A percentile compares a stretch with the other conserved stretches of the same genome.
Evolutionary conservation across 2,113 vertebrate genomes (phyloP).

Genomic region (Nymphicus hollandicus): DNA sequence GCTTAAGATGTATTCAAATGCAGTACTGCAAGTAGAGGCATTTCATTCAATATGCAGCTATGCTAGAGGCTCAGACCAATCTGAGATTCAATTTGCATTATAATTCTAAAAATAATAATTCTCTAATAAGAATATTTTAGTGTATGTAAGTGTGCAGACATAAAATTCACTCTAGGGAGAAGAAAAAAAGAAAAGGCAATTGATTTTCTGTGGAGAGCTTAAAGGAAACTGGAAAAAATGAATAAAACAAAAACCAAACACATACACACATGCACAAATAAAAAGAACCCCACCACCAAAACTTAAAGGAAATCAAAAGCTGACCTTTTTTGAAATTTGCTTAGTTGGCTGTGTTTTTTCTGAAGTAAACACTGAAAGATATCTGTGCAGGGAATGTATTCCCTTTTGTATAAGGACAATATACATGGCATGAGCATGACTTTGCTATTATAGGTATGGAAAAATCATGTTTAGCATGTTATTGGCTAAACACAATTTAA

Average conservation of each 20-base stretch:
- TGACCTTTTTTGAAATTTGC: conserved; percentile 19
- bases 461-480: neutral
- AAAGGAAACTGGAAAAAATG: neutral
- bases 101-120: conserved; percentile 66
- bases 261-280: neutral
- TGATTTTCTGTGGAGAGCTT: neutral
- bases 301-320: conserved; percentile 9
- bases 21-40: neutral
- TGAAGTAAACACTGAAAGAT: neutral
- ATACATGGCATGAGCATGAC: neutral
- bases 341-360: neutral
- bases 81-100: conserved; percentile 57
- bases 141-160: conserved; percentile 9
- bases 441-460: neutral
- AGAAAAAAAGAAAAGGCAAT: neutral
- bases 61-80: conserved; percentile 63
- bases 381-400: neutral
- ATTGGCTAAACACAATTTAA: neutral
- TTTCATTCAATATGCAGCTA: conserved; percentile 60
- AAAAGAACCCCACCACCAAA: neutral
- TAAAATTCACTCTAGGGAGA: neutral
- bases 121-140: conserved; percentile 59
- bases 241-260: neutral
- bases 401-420: neutral
- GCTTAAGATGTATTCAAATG: conserved; percentile 38